Base-by-base conservation (phyloP, 2,797 vertebrate genomes). In the Syncerus caffer region DNA sequence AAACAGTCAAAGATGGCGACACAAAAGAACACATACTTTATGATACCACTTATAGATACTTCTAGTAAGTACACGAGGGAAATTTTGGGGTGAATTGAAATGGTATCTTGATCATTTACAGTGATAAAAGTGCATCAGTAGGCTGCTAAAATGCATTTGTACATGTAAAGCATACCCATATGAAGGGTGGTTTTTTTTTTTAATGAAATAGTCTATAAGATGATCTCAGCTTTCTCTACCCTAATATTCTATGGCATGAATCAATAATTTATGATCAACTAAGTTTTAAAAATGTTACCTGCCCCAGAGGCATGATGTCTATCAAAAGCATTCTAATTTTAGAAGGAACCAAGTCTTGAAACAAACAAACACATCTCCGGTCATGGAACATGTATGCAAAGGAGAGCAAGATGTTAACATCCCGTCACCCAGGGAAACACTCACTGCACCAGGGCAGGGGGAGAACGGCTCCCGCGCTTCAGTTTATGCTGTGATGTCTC, bases 291-390 rank as follows among this genome's bases (percentile, higher is more conserved):
- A 85, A 82, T 12, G 7, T 86, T 62, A 85, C 8, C 25, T 53
- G 42, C 90, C 62, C 47, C 38, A 57, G 57, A 74, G 34, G 34
- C 21, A 2, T 74, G 21, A 42, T 74, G 10, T 23, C 64, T 38
- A 6, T 38, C 34, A 71, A 42, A 74, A 74, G 71, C 38, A 74
- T 25, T 25, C 71, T 42, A 42, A 5, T 85, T 80, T 85, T 80
- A 76, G 25, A 90, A 93, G 53, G 47, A 88, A 80, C 10, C 21
- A 50, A 88, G 14, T 86, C 15, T 92, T 84, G 15, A 80, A 21
- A 58, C n/a, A 53, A 38, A 58, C n/a, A 9, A 93, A 50, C 11
- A 89, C 38, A 85, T 60, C 21, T n/a, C 14, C 14, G 57, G 2
- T n/a, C 16, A 1, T 89, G 11, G 71, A 67, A 57, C 2, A 10